phyloP scores from a whole-genome alignment of 2,888 invertebrate genomes.

The Parnassius orleans region DNA sequence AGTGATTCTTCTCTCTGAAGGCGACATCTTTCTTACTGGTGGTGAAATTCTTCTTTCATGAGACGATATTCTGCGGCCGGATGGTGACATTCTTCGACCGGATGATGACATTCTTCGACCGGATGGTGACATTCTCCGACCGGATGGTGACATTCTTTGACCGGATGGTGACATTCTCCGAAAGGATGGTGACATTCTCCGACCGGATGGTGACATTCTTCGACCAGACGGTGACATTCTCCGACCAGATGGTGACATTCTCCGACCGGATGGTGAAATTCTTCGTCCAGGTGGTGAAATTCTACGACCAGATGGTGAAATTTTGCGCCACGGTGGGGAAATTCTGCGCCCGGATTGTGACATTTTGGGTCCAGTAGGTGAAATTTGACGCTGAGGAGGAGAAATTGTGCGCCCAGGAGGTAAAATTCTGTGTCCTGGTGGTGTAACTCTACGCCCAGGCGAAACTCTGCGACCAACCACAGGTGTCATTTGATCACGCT shows the following conservation, averaged over 20 bases:
- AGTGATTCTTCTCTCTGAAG: slow-evolving; percentile 27
- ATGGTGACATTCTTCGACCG: slow-evolving; percentile 31
- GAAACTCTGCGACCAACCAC: slow-evolving; percentile 24
- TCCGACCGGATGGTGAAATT: slow-evolving; percentile 35
- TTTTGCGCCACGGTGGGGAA: slow-evolving; percentile 29
- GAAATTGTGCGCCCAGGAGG: slow-evolving; percentile 22
- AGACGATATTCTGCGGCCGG: slow-evolving; percentile 32
- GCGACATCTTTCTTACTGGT: slow-evolving; percentile 24
- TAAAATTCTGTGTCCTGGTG: slow-evolving; percentile 30
- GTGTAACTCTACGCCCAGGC: slow-evolving; percentile 33
- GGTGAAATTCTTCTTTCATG: slow-evolving; percentile 33
- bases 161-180: slow-evolving; percentile 31
- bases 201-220: slow-evolving; percentile 34
- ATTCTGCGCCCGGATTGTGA: slow-evolving; percentile 31
- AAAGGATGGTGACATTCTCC: slow-evolving; percentile 34
- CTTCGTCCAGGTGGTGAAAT: slow-evolving; percentile 16
- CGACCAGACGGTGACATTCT: slow-evolving; percentile 34
- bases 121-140: slow-evolving; percentile 25
- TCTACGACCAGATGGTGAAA: slow-evolving; percentile 17
- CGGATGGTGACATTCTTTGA: slow-evolving; percentile 20
- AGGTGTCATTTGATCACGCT: slow-evolving; percentile 2
- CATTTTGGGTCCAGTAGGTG: slow-evolving; percentile 31
- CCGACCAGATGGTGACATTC: slow-evolving; percentile 28
- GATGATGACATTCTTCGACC: slow-evolving; percentile 31
- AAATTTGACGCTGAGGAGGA: slow-evolving; percentile 8